Conservation (phyloP, 2,888 invertebrate genomes). For the Ochropleura plecta region DNA sequence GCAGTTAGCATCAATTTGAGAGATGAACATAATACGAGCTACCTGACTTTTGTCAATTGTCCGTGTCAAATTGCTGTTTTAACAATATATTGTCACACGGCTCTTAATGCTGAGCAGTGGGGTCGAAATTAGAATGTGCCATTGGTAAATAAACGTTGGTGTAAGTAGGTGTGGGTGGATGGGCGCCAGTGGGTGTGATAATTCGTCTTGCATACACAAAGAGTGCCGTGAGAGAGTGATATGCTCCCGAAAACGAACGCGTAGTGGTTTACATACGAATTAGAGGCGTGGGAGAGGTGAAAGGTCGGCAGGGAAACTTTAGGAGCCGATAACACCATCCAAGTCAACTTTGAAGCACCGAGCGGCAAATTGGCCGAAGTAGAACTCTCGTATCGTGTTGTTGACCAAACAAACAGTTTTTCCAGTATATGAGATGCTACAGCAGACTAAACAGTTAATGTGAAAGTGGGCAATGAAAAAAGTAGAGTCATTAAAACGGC, state of each 20-base stretch:
- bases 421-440: conserved; percentile 19
- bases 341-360: conserved; percentile 70
- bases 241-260: conserved; percentile 83
- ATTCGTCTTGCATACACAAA: conserved; percentile 87
- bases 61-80: conserved; percentile 76
- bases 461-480: conserved; percentile 32
- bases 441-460: conserved; percentile 13
- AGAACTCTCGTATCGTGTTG: conserved; percentile 46
- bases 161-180: conserved; percentile 78
- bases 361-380: conserved; percentile 57
- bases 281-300: conserved; percentile 88
- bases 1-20: conserved; percentile 81
- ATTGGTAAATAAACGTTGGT: conserved; percentile 74
- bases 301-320: conserved; percentile 79
- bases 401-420: conserved; percentile 57
- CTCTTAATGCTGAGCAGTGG: conserved; percentile 74
- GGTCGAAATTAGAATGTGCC: conserved; percentile 77
- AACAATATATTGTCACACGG: conserved; percentile 68
- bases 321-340: conserved; percentile 67
- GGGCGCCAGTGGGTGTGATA: conserved; percentile 89
- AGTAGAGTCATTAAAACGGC: conserved; percentile 11
- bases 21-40: conserved; percentile 75
- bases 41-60: conserved; percentile 84
- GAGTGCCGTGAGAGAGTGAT: conserved; percentile 88
- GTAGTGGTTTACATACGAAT: conserved; percentile 83